phyloP scores from a whole-genome alignment of 37 sponge, comb jelly and placozoan species.

The Hexactinellida sp. region DNA sequence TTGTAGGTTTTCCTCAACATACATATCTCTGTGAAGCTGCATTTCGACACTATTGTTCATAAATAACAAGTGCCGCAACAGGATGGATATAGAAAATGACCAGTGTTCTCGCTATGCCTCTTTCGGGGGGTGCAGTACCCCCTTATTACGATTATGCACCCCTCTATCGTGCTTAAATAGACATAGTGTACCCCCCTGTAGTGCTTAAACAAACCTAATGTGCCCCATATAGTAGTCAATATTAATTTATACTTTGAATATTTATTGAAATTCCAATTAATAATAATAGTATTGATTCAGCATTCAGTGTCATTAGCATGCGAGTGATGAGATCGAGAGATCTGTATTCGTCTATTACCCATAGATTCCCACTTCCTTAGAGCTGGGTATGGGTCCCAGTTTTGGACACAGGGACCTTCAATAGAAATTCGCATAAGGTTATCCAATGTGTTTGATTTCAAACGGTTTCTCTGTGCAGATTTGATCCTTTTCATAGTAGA shows the following conservation, averaged over 20 bases:
- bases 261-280: not conserved
- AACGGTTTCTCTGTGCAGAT: conserved; percentile 13
- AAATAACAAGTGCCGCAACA: not conserved
- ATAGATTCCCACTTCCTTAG: conserved; percentile 26
- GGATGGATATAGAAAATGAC: conserved; percentile 9
- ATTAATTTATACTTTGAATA: not conserved
- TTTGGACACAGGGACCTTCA: conserved; percentile 18
- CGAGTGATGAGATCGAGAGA: not conserved
- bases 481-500: conserved; percentile 33
- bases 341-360: conserved; percentile 30
- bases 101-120: not conserved
- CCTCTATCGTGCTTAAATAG: not conserved
- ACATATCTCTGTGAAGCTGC: conserved; percentile 1
- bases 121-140: not conserved
- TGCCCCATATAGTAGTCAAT: not conserved
- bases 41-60: conserved; percentile 3
- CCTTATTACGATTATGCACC: not conserved
- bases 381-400: conserved; percentile 18
- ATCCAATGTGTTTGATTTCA: conserved; percentile 21
- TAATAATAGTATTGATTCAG: not conserved
- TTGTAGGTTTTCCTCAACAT: not conserved
- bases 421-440: conserved; percentile 22
- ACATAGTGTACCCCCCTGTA: not conserved
- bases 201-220: not conserved
- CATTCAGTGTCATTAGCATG: not conserved